phyloP scores from a whole-genome alignment of 2,797 vertebrate genomes.

The Agapornis canus region DNA sequence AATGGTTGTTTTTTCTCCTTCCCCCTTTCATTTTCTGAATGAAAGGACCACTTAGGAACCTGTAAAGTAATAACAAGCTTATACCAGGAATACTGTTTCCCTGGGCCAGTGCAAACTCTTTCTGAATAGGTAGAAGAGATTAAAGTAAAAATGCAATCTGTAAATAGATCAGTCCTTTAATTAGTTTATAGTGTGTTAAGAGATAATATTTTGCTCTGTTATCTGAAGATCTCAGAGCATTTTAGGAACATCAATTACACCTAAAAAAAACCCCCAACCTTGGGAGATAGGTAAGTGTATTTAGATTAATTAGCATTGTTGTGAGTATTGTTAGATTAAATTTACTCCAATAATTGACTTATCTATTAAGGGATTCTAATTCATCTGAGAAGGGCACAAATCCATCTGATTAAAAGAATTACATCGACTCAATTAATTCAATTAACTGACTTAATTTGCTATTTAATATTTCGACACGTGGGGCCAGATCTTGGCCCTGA shows the following conservation, averaged over 20 bases:
- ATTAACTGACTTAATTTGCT: constrained; percentile 59
- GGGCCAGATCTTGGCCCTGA: background rate
- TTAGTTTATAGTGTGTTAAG: constrained; percentile 60
- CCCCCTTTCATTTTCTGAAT: constrained; percentile 59
- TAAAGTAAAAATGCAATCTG: constrained; percentile 63
- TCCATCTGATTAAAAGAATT: constrained; percentile 64
- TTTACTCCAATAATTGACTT: constrained; percentile 67
- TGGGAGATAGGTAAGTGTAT: constrained; percentile 62
- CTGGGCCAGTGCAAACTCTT: constrained; percentile 19
- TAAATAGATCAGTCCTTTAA: constrained; percentile 59
- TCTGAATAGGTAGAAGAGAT: constrained; percentile 32
- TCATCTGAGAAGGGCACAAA: constrained; percentile 57
- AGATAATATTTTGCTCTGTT: constrained; percentile 57
- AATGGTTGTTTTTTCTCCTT: constrained; percentile 43
- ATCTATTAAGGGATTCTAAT: constrained; percentile 64
- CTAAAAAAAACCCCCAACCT: background rate
- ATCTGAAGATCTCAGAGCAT: constrained; percentile 59
- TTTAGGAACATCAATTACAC: constrained; percentile 62
- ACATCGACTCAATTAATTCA: constrained; percentile 58
- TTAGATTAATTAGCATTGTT: constrained; percentile 66
- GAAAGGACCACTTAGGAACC: constrained; percentile 52
- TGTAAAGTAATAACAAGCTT: constrained; percentile 63
- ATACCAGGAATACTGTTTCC: constrained; percentile 59
- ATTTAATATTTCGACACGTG: constrained; percentile 47
- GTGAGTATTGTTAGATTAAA: constrained; percentile 58